Conservation (phyloP, 2,888 invertebrate species). For the Cryptocephalus primarius region DNA sequence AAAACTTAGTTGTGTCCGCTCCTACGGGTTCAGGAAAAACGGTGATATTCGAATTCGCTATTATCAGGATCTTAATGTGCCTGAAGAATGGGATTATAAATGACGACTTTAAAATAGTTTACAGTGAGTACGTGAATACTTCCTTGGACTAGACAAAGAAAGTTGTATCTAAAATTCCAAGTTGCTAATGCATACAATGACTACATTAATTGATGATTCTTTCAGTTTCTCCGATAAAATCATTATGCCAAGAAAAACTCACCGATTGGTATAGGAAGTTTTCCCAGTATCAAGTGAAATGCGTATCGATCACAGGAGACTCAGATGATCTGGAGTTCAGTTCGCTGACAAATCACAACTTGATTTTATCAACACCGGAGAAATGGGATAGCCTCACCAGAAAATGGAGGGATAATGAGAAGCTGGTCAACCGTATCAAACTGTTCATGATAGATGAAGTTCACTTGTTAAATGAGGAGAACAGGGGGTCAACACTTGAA, state of each 20-base stretch:
- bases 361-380: conserved; percentile 73
- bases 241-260: conserved; percentile 60
- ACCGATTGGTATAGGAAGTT: conserved; percentile 66
- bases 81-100: conserved; percentile 33
- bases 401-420: conserved; percentile 56
- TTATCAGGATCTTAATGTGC: conserved; percentile 52
- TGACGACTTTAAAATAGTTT: conserved; percentile 54
- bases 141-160: not conserved
- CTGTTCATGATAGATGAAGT: conserved; percentile 69
- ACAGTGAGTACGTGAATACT: conserved; percentile 44
- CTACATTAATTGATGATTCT: conserved; percentile 1
- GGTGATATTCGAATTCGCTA: conserved; percentile 70
- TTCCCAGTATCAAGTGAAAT: conserved; percentile 47
- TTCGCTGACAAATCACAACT: conserved; percentile 37
- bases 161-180: not conserved
- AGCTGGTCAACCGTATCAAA: conserved; percentile 50
- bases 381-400: conserved; percentile 77
- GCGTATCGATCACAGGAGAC: conserved; percentile 67
- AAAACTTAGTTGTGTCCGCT: conserved; percentile 62
- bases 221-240: conserved; percentile 71
- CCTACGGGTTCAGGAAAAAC: conserved; percentile 82
- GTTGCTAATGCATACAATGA: conserved; percentile 1
- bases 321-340: conserved; percentile 52
- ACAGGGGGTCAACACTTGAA: conserved; percentile 65
- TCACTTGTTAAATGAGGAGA: conserved; percentile 61